Evolutionary conservation across 1,140 invertebrate species (phyloP).

Genomic region (Drosophila nigromelanica): DNA sequence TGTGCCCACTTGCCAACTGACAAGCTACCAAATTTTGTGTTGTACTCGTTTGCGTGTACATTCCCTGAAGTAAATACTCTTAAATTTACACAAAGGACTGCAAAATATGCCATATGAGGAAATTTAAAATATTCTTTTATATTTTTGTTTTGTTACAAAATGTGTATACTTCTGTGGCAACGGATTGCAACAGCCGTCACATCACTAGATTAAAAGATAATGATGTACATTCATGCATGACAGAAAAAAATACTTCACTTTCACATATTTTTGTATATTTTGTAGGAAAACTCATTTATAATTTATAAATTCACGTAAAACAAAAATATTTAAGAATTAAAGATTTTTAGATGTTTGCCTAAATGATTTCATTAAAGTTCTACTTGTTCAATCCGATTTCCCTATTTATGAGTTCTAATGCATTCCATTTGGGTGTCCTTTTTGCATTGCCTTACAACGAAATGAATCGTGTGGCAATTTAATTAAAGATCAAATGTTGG

Average conservation of each 20-base stretch:
- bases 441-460: slow-evolving; percentile 33
- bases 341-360: too few relatives aligned
- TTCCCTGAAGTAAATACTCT: slow-evolving; percentile 19
- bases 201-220: too few relatives aligned
- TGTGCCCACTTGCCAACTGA: slow-evolving; percentile 46
- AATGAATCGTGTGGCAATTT: slow-evolving; percentile 36
- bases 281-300: too few relatives aligned
- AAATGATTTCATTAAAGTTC: background rate
- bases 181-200: too few relatives aligned
- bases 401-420: background rate
- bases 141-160: background rate
- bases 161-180: too few relatives aligned
- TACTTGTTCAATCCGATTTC: slow-evolving; percentile 1
- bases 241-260: too few relatives aligned
- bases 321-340: too few relatives aligned
- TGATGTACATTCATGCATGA: too few relatives aligned
- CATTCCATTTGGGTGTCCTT: slow-evolving; percentile 9
- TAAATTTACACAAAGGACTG: slow-evolving; percentile 25
- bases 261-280: too few relatives aligned
- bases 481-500: slow-evolving; percentile 53
- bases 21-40: slow-evolving; percentile 52
- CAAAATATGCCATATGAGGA: background rate
- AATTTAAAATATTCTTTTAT: background rate
- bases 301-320: too few relatives aligned
- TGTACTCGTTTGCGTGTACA: background rate